Evolutionary conservation across 2,888 invertebrate genomes (phyloP), one percentile per base, ranked within the genome.

Genomic region (Tachina grossa): DNA sequence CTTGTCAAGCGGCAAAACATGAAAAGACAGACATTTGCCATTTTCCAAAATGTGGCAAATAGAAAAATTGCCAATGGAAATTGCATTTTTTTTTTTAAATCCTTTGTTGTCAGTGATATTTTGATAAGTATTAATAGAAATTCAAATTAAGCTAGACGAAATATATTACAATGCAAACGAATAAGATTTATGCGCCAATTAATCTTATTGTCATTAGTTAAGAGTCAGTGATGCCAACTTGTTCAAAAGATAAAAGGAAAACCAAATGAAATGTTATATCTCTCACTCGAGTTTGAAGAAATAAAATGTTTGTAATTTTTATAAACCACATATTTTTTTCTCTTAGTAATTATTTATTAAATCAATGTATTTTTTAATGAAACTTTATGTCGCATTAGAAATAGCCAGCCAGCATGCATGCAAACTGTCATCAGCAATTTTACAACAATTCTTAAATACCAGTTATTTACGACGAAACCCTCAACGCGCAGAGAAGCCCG

Each of bases 1-100:
- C 66, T 76, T 55, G n/a, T 63, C 45, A 53, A n/a, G 83, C 85
- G 85, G 85, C 45, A 49, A 76, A 80, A 80, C 76, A 76, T 85
- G 63, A 85, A 85, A 85, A 72, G 72, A n/a, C n/a, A n/a, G n/a
- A 3, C 5, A 11, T 47, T 41, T 45, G 9, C 10, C 31, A 22
- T 71, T 68, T 65, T 22, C 41, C 13, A 22, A 4, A 45, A 61
- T 78, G 72, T 66, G 72, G 72, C 83, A 83, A 83, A 78, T 77
- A 66, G 83, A 66, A 61, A 72, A 72, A 77, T 83, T 16, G 22
- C 53, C 53, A 69, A 65, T 1, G n/a, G 11, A 55, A 47, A 16
- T 76, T 47, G 22, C 8, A 49, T 55, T 59, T 2, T 43, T 39
- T 16, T 39, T 31, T 31, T 22, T 39, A 72, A 13, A 41, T 57